These are phyloP conservation scores for Macrochelys suwanniensis DNA, from an alignment of 2,797 vertebrate genomes.

Conservation along the genomic window DNA sequence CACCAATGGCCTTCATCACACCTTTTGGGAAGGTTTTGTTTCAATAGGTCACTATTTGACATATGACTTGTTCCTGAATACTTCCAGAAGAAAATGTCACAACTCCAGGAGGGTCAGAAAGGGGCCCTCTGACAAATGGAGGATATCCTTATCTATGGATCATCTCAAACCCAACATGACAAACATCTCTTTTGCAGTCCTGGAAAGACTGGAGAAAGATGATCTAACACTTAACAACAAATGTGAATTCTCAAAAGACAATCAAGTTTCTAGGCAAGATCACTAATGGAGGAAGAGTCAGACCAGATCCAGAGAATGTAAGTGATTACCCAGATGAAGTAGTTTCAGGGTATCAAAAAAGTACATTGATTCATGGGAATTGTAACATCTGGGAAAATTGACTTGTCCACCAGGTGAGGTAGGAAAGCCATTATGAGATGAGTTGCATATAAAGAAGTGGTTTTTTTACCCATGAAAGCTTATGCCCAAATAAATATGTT, in stretches of 20 bases:
- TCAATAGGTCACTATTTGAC: conserved; percentile 18
- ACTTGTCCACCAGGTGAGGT: not conserved
- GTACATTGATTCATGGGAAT: not conserved
- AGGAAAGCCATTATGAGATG: not conserved
- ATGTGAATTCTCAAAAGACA: not conserved
- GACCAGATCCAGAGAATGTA: not conserved
- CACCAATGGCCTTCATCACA: not conserved
- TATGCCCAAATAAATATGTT: too few relatives aligned
- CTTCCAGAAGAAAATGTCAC: conserved; percentile 13
- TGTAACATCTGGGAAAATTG: not conserved
- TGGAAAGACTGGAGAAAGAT: not conserved
- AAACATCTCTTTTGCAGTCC: not conserved
- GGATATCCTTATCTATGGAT: not conserved
- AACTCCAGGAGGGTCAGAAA: not conserved
- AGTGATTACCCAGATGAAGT: not conserved
- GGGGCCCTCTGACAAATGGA: not conserved
- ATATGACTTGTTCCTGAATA: conserved; percentile 9
- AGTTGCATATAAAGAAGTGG: too few relatives aligned
- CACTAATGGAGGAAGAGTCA: not conserved
- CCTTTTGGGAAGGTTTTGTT: not conserved
- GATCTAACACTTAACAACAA: not conserved
- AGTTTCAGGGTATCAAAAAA: not conserved
- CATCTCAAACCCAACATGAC: not conserved
- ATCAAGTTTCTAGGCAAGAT: conserved; percentile 11
- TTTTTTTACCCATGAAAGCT: too few relatives aligned